Evolutionary conservation across 1,140 invertebrate species (phyloP).

Genomic region (Drosophila tropicalis): DNA sequence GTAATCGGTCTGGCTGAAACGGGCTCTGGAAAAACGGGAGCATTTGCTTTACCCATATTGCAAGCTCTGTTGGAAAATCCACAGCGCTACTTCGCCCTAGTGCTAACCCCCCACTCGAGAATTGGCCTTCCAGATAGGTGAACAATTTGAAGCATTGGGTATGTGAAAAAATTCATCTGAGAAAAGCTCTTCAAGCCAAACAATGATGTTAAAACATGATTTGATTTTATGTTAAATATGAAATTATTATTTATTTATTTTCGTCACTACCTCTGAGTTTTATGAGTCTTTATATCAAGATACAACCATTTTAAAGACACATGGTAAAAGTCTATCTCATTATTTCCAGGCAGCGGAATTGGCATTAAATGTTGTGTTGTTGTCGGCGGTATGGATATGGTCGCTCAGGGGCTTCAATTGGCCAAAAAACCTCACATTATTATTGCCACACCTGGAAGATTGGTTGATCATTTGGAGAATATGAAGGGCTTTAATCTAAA

Average conservation of each 20-base stretch:
- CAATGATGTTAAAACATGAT: constrained; percentile 75
- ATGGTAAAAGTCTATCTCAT: not conserved
- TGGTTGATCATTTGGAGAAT: constrained; percentile 96
- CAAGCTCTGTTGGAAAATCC: constrained; percentile 95
- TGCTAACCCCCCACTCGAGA: constrained; percentile 99
- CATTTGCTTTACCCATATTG: constrained; percentile 97
- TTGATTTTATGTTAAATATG: constrained; percentile 75
- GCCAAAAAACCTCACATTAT: constrained; percentile 98
- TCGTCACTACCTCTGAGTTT: constrained; percentile 83
- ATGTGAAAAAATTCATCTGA: constrained; percentile 50
- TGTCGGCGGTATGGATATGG: constrained; percentile 99
- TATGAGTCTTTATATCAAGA: not conserved
- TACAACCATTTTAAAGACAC: too few relatives aligned
- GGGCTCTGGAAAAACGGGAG: constrained; percentile 98
- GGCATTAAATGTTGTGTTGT: constrained; percentile 97
- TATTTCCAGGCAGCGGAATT: constrained; percentile 87
- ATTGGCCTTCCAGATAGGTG: constrained; percentile 97
- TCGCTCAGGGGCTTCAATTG: constrained; percentile 93
- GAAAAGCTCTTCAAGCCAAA: not conserved
- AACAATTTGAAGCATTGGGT: constrained; percentile 97
- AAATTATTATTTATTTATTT: constrained; percentile 75
- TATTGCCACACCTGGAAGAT: constrained; percentile 95
- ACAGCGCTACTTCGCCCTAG: constrained; percentile 96
- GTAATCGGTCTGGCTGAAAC: constrained; percentile 98
- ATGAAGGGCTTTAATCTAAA: constrained; percentile 97